Conservation (phyloP, 2,888 invertebrate species). For the Synanthedon myopaeformis region DNA sequence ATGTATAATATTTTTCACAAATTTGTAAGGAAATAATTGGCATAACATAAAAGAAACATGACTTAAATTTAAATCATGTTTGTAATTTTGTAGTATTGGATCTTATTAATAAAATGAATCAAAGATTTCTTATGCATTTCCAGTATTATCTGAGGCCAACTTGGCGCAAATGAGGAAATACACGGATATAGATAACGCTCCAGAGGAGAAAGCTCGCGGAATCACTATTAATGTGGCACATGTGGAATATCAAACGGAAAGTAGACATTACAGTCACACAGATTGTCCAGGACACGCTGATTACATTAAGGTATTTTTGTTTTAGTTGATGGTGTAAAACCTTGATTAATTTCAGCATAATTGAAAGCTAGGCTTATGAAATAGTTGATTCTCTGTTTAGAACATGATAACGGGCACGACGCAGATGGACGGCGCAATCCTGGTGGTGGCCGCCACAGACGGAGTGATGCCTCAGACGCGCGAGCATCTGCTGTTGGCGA, state of each 20-base stretch:
- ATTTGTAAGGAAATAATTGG: too few relatives aligned
- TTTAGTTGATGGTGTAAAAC: too few relatives aligned
- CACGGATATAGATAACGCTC: slow-evolving; percentile 96
- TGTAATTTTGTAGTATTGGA: too few relatives aligned
- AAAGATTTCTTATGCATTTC: slow-evolving; percentile 8
- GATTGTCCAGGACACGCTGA: slow-evolving; percentile 99
- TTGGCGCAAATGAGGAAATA: slow-evolving; percentile 89
- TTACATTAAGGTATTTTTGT: slow-evolving; percentile 85
- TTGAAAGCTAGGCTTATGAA: too few relatives aligned
- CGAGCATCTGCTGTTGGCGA: slow-evolving; percentile 95
- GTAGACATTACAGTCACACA: slow-evolving; percentile 94
- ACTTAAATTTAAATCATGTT: too few relatives aligned
- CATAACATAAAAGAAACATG: too few relatives aligned
- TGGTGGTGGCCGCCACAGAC: slow-evolving; percentile 98
- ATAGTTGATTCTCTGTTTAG: slow-evolving; percentile 26
- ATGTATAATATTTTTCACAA: too few relatives aligned
- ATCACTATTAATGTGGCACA: slow-evolving; percentile 98
- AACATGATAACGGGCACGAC: slow-evolving; percentile 99
- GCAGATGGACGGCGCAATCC: slow-evolving; percentile 98
- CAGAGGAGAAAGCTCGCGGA: slow-evolving; percentile 95
- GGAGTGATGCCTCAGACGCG: slow-evolving; percentile 99
- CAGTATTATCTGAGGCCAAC: slow-evolving; percentile 86
- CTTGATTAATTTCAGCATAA: too few relatives aligned
- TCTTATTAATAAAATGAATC: too few relatives aligned
- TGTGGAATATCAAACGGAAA: slow-evolving; percentile 92